A percentile compares a stretch with the other conserved stretches of the same genome.
Evolutionary conservation across 2,888 invertebrate species (phyloP).

Genomic region (Oxyteleia sp.): DNA sequence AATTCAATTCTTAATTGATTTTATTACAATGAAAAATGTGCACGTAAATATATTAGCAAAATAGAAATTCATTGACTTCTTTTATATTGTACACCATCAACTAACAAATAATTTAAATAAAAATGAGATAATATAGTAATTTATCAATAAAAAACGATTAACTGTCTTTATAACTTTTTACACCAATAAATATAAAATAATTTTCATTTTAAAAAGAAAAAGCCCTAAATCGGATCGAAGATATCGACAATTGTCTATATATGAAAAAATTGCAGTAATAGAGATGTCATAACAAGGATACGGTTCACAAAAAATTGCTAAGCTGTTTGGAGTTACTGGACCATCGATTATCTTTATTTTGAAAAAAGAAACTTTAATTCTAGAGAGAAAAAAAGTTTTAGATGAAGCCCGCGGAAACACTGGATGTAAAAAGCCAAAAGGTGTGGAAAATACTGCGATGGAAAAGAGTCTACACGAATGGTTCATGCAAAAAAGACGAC

Average conservation of each 20-base stretch:
- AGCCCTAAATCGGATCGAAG: conserved; percentile 7
- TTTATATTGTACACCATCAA: too few relatives aligned
- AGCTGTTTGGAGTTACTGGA: conserved; percentile 6
- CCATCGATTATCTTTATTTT: conserved; percentile 18
- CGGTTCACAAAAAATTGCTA: conserved; percentile 5
- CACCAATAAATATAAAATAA: too few relatives aligned
- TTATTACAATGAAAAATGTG: too few relatives aligned
- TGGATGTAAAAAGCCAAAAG: conserved; percentile 9
- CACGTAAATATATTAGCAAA: too few relatives aligned
- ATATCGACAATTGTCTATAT: conserved; percentile 22
- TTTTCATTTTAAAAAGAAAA: conserved; percentile 7
- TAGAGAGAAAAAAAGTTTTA: conserved; percentile 15
- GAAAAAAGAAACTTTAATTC: conserved; percentile 15
- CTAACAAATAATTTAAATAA: too few relatives aligned
- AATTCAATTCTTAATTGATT: too few relatives aligned
- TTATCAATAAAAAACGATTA: too few relatives aligned
- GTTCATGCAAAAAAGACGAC: conserved; percentile 32
- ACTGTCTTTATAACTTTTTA: too few relatives aligned
- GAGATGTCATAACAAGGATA: conserved; percentile 9
- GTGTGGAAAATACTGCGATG: conserved; percentile 26
- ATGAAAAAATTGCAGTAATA: conserved; percentile 12
- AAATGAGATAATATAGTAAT: too few relatives aligned
- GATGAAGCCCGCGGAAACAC: conserved; percentile 8
- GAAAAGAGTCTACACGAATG: conserved; percentile 29
- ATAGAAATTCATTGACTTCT: too few relatives aligned